Evolutionary conservation across 2,797 vertebrate species (phyloP).

Genomic region (Remorina albescens): DNA sequence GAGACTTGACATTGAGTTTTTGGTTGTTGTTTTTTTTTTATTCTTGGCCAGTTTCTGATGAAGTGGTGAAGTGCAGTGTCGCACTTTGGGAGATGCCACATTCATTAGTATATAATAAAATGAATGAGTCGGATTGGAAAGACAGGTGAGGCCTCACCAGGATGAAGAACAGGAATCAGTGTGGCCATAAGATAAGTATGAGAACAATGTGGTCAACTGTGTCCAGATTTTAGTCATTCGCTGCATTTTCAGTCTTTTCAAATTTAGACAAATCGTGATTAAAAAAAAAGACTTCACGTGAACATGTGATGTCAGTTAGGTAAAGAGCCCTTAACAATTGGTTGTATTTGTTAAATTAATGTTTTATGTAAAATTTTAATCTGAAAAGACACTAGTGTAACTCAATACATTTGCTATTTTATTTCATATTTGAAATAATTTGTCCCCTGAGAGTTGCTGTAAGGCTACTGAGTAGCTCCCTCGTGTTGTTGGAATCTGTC

Average conservation of each 20-base stretch:
- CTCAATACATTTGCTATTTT: too few relatives aligned
- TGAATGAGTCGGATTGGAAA: slow-evolving; percentile 25
- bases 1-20: slow-evolving; percentile 25
- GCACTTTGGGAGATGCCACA: slow-evolving; percentile 29
- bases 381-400: not conserved
- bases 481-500: too few relatives aligned
- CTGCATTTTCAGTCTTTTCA: not conserved
- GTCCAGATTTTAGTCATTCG: not conserved
- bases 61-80: slow-evolving; percentile 12
- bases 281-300: not conserved
- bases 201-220: not conserved
- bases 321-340: too few relatives aligned
- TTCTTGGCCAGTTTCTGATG: slow-evolving; percentile 34
- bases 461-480: too few relatives aligned
- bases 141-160: slow-evolving; percentile 40
- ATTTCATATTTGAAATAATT: too few relatives aligned
- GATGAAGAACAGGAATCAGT: slow-evolving; percentile 22
- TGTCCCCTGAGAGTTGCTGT: too few relatives aligned
- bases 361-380: not conserved
- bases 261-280: not conserved
- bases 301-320: too few relatives aligned
- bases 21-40: too few relatives aligned
- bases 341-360: not conserved
- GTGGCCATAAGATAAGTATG: not conserved
- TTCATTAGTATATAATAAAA: slow-evolving; percentile 31